These are phyloP conservation scores for Xylocopa sonorina DNA, from an alignment of 1,140 invertebrate species.

Conservation along the genomic window DNA sequence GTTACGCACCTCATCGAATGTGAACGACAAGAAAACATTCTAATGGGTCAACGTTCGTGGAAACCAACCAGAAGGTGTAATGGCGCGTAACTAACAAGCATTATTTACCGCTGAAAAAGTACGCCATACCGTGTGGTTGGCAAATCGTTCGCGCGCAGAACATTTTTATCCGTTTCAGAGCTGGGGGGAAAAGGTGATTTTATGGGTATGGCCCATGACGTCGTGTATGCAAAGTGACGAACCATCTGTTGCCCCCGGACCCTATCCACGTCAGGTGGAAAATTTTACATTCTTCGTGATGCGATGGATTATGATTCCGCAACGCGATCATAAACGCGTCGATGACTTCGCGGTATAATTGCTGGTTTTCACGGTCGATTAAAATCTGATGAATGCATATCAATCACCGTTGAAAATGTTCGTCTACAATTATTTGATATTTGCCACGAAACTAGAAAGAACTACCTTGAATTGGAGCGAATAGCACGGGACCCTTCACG, in stretches of 20 bases:
- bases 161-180: constrained; percentile 18
- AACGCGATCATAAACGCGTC: constrained; percentile 9
- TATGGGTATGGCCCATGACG: constrained; percentile 13
- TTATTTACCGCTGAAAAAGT: constrained; percentile 26
- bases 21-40: neutral
- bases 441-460: too few species aligned
- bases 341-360: constrained; percentile 1
- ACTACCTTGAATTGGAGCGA: too few species aligned
- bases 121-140: neutral
- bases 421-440: too few species aligned
- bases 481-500: neutral
- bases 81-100: constrained; percentile 24
- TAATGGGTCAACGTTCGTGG: neutral
- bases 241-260: constrained; percentile 27
- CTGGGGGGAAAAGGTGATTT: constrained; percentile 9
- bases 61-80: constrained; percentile 7
- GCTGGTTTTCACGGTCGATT: neutral
- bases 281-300: constrained; percentile 28
- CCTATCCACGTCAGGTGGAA: constrained; percentile 35
- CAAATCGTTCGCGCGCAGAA: constrained; percentile 8
- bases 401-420: neutral
- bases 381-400: neutral
- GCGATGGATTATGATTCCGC: neutral
- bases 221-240: constrained; percentile 26
- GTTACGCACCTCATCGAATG: neutral